Percentiles rank a stretch among this genome's conserved stretches.
Evolutionary conservation across 2,113 vertebrate genomes (phyloP).

Genomic region (Crotalus tigris): DNA sequence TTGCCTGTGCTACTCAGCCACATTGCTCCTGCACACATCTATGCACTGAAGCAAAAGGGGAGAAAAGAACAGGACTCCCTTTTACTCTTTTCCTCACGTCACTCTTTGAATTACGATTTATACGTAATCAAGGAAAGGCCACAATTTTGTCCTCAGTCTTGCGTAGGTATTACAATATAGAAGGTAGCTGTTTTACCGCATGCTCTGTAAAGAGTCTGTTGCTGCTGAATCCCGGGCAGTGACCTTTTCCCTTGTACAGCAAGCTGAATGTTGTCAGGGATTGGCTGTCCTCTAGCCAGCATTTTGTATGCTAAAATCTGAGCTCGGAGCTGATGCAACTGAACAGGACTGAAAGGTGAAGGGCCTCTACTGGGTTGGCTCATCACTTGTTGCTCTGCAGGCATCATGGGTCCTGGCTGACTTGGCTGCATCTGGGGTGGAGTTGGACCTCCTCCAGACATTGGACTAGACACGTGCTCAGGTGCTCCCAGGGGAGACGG

Average conservation of each 20-base stretch:
- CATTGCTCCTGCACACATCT: background rate
- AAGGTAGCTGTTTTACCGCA: constrained; percentile 75
- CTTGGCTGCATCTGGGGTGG: constrained; percentile 89
- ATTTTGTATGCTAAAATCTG: constrained; percentile 99
- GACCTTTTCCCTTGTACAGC: constrained; percentile 96
- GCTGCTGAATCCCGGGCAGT: constrained; percentile 90
- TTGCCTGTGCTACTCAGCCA: background rate
- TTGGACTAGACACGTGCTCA: constrained; percentile 90
- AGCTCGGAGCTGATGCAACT: constrained; percentile 95
- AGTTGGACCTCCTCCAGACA: constrained; percentile 93
- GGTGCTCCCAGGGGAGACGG: constrained; percentile 89
- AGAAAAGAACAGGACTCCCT: background rate
- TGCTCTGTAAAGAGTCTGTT: constrained; percentile 78
- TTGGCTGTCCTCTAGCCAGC: constrained; percentile 90
- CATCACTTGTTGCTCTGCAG: constrained; percentile 87
- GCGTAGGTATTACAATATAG: background rate
- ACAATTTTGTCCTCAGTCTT: background rate
- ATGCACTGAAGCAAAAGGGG: background rate
- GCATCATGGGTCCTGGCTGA: constrained; percentile 84
- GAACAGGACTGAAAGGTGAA: constrained; percentile 91
- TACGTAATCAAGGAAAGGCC: background rate
- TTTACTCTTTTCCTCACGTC: background rate
- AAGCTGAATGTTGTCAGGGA: constrained; percentile 95
- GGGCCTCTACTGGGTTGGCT: constrained; percentile 83
- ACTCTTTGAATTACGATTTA: background rate